Evolutionary conservation across 2,113 vertebrate species (phyloP).

Genomic region (Paraplagusia blochii): DNA sequence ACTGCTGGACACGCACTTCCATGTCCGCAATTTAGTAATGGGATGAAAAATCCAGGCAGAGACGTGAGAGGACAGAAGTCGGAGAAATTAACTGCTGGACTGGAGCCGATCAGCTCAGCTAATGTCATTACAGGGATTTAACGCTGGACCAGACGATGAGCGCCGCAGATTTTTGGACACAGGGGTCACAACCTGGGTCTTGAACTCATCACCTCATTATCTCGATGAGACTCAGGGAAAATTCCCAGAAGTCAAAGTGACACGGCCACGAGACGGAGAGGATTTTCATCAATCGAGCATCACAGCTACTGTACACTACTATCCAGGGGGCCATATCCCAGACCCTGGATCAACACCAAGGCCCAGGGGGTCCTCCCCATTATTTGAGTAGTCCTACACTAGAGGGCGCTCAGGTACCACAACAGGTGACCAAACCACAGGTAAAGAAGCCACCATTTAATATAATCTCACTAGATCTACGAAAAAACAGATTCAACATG

Average conservation of each 20-base stretch:
- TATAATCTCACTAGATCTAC: no score
- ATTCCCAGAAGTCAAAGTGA: slow-evolving; percentile 24
- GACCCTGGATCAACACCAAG: no score
- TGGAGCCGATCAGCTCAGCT: slow-evolving; percentile 23
- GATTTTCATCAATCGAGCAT: neutral
- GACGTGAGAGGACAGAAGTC: slow-evolving; percentile 38
- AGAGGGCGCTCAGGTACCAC: no score
- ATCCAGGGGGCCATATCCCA: no score
- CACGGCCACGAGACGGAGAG: neutral
- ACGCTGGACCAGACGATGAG: slow-evolving; percentile 38
- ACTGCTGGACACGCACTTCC: neutral
- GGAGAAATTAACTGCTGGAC: slow-evolving; percentile 16
- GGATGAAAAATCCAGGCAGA: slow-evolving; percentile 36
- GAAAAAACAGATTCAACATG: no score
- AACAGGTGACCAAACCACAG: no score
- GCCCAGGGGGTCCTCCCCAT: no score
- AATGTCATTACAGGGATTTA: slow-evolving; percentile 70
- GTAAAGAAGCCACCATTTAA: no score
- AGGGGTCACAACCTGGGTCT: slow-evolving; percentile 14
- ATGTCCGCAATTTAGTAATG: neutral
- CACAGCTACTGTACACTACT: no score
- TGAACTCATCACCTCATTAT: slow-evolving; percentile 22
- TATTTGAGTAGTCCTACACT: no score
- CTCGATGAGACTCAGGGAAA: slow-evolving; percentile 26
- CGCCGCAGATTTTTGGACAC: slow-evolving; percentile 26